Conservation (phyloP, 2,797 vertebrate species). For the Poecilia velifera region DNA sequence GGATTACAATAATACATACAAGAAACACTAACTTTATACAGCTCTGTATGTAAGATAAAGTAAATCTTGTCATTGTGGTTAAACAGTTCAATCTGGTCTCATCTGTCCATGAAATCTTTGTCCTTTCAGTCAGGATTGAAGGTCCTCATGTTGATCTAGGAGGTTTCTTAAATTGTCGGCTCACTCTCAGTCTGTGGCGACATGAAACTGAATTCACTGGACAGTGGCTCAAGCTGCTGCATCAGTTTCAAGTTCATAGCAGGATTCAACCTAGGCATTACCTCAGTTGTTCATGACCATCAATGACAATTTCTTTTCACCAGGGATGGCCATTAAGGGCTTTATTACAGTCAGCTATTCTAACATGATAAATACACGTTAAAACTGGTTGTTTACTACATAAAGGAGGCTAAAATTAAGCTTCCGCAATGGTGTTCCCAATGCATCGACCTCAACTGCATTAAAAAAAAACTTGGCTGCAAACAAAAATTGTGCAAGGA, state of each 20-base stretch:
- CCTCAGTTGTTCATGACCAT: too few species aligned
- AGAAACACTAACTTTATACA: too few species aligned
- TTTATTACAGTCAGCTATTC: neutral
- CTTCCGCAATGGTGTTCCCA: neutral
- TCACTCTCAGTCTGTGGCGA: neutral
- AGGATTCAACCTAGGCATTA: too few species aligned
- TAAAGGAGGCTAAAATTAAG: neutral
- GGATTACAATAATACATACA: neutral
- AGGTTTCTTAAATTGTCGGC: neutral
- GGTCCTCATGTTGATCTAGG: neutral
- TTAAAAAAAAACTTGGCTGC: neutral
- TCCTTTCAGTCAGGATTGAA: neutral
- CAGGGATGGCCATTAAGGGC: neutral
- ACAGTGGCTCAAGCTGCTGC: too few species aligned
- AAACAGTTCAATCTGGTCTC: too few species aligned
- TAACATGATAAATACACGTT: neutral
- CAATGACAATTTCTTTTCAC: neutral
- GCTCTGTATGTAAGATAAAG: too few species aligned
- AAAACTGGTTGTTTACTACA: neutral
- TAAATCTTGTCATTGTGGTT: too few species aligned
- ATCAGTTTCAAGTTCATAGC: too few species aligned
- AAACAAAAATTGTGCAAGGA: neutral
- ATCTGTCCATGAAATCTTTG: too few species aligned
- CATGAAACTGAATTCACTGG: neutral
- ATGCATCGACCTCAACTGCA: neutral